Evolutionary conservation across 2,113 vertebrate species (phyloP), one percentile per base, ranked within the genome.

Genomic region (Proteles cristata): DNA sequence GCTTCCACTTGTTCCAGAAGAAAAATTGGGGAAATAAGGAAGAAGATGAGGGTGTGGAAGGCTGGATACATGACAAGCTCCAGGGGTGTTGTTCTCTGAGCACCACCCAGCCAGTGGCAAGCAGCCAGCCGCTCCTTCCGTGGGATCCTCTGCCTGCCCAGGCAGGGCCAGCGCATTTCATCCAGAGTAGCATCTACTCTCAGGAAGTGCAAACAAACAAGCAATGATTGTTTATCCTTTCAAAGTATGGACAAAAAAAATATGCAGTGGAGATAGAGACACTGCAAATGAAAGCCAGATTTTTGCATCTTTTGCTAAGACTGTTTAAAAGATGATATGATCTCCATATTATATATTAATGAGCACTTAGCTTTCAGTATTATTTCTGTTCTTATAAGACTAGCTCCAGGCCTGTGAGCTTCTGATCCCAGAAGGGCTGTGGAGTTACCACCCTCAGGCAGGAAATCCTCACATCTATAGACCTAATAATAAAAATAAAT

Each of bases 201-300:
- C 14, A 6, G 74, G 68, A 83, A 73, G 31, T 39, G 33, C 39
- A 45, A 82, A 48, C 11, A 68, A 63, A 10, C 39, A 79, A 69
- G 53, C 28, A 26, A 43, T 12, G n/a, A 16, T 7, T 48, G 31
- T 23, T 81, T 80, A 83, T 63, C 53, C 19, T 94, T 80, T 91
- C 50, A 84, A 84, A 88, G 63, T 33, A 71, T 25, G 25, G 28
- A 73, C 83, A 82, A 90, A 96, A 50, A 81, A 84, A 92, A 53
- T 80, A 43, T 7, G 39, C 43, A 21, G 86, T n/a, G 25, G 65
- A 76, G 31, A 80, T 7, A 43, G 71, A 93, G 50, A 81, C 31
- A 53, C 82, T 48, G 61, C 58, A 96, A 90, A 84, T 43, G 73
- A 93, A 90, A 88, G 61, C 48, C 91, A 94, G 81, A 66, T 74